Conservation (phyloP, 2,888 invertebrate species). For the Bugula neritina region DNA sequence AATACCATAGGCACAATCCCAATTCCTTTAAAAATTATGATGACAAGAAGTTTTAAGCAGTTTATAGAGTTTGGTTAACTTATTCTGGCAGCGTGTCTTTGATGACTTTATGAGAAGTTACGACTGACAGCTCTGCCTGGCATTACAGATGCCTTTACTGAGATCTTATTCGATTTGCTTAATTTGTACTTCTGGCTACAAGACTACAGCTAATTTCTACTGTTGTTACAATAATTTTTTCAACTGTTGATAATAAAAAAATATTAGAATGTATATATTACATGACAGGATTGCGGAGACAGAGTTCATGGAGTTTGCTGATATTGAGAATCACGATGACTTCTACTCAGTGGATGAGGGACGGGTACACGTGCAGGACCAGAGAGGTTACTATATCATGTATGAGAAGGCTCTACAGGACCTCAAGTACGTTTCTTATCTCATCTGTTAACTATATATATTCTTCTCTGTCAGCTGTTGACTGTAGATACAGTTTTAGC, state of each 20-base stretch:
- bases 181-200: too few relatives aligned
- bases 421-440: constrained; percentile 37
- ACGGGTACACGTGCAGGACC: constrained; percentile 50
- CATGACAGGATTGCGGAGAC: constrained; percentile 43
- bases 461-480: too few relatives aligned
- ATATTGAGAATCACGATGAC: constrained; percentile 53
- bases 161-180: too few relatives aligned
- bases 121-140: too few relatives aligned
- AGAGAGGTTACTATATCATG: constrained; percentile 45
- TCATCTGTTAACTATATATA: not conserved
- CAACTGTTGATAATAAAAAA: not conserved
- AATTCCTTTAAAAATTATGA: too few relatives aligned
- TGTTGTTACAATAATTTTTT: not conserved
- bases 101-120: too few relatives aligned
- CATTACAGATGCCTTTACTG: too few relatives aligned
- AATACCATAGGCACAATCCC: not conserved
- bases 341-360: constrained; percentile 51
- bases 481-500: not conserved
- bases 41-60: too few relatives aligned
- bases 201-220: not conserved
- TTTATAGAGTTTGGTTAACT: too few relatives aligned
- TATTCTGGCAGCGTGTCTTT: too few relatives aligned
- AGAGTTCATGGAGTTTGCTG: constrained; percentile 51
- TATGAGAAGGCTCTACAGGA: constrained; percentile 49
- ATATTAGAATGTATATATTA: not conserved